Base-by-base conservation (phyloP, 1,140 invertebrate species). In the Macrotrachela quadricornifera region DNA sequence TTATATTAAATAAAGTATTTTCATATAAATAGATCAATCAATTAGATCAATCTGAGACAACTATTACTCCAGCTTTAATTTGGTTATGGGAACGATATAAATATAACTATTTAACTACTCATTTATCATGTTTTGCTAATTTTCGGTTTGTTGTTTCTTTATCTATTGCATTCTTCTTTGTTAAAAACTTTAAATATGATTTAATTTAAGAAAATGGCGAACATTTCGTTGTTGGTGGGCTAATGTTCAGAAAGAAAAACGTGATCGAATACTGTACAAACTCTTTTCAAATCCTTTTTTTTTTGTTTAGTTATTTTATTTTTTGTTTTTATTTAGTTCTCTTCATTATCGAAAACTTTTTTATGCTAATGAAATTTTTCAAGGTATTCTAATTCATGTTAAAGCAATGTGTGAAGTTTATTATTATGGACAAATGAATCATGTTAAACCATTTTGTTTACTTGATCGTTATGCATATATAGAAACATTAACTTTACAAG, bases 351-450 rank as follows among this genome's bases (percentile, higher is more conserved):
- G 63, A 50, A 60, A 56, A 38, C 56, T 69, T 18, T 69, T 69
- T 55, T 54, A 60, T 18, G 66, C 65, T 16, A 69, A 69, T 60
- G 65, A 69, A 49, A 61, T 69, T 1, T 60, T 69, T 10, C 67
- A 66, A 50, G 65, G 66, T 9, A 64, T 64, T 53, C 47, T 69
- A 30, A 57, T 67, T 14, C 66, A 69, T 55, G 62, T 69, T 0
- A 57, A 59, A 39, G 57, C 56, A 41, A 50, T 69, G 17, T 67
- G 64, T 58, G 63, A 69, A 57, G 57, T 60, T 21, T 64, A 66
- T 6, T 64, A 59, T 41, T 58, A 60, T 3, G 64, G 63, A 54
- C 50, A 58, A 16, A 61, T 55, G 11, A 65, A 64, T 6, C 47
- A 63, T 9, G 63, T 63, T 9, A 8, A 57, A 62, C n/a, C 46